Conservation (phyloP, 2,797 vertebrate species). For the Protonibea diacanthus region DNA sequence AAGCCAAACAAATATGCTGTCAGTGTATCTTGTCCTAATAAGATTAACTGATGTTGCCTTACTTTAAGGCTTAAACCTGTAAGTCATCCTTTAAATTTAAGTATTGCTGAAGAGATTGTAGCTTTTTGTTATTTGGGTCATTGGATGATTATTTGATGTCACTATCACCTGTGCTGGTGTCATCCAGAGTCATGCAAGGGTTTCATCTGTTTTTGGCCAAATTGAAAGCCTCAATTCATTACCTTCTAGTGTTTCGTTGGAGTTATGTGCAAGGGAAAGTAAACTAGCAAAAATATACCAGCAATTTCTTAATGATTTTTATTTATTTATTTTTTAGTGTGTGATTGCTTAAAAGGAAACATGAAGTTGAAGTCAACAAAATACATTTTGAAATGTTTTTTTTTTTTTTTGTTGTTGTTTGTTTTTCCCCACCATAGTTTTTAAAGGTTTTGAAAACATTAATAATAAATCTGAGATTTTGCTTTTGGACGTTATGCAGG, state of each 20-base stretch:
- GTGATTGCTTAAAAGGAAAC: too few species aligned
- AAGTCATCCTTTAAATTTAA: not conserved
- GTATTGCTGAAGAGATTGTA: not conserved
- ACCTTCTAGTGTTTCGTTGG: not conserved
- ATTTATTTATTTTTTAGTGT: too few species aligned
- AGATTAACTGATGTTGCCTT: not conserved
- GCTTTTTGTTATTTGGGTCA: not conserved
- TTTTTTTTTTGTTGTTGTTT: too few species aligned
- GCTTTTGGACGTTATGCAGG: too few species aligned
- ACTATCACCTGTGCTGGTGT: not conserved
- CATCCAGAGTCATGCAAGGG: not conserved
- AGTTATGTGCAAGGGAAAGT: not conserved
- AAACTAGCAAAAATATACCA: not conserved
- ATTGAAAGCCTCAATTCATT: not conserved
- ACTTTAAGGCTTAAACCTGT: not conserved
- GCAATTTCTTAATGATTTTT: too few species aligned
- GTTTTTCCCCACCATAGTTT: too few species aligned
- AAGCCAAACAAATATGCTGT: slow-evolving; percentile 6
- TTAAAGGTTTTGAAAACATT: too few species aligned
- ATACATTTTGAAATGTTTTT: too few species aligned
- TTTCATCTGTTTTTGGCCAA: not conserved
- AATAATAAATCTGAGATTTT: too few species aligned
- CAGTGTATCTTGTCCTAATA: slow-evolving; percentile 19
- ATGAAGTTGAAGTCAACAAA: too few species aligned
- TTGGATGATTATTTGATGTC: not conserved